Percentiles rank a stretch among this genome's conserved stretches.
phyloP scores from a whole-genome alignment of 1,140 invertebrate genomes.

The Heliconius congener region DNA sequence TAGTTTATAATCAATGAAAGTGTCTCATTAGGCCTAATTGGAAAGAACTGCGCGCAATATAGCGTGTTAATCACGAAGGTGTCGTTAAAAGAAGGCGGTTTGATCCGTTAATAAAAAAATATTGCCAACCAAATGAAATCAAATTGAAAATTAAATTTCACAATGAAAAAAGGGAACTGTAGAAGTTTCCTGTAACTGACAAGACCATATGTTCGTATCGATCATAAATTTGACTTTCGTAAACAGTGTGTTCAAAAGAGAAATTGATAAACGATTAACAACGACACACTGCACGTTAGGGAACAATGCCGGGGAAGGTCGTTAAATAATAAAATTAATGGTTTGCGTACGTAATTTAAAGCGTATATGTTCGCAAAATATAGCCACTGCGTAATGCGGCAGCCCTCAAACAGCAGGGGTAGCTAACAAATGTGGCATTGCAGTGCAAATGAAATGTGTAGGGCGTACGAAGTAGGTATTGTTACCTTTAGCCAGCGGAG shows the following conservation, averaged over 20 bases:
- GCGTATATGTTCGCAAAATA: conserved; percentile 12
- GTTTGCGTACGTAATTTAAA: conserved; percentile 32
- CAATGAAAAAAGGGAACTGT: background rate
- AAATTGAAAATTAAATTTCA: background rate
- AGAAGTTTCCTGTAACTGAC: background rate
- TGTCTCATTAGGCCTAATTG: conserved; percentile 35
- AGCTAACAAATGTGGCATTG: conserved; percentile 35
- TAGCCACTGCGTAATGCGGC: conserved; percentile 56
- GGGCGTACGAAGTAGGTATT: conserved; percentile 45
- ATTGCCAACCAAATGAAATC: background rate
- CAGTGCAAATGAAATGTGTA: conserved; percentile 32
- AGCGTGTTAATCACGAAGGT: conserved; percentile 24
- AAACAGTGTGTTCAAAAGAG: background rate
- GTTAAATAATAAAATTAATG: conserved; percentile 40
- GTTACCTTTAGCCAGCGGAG: conserved; percentile 72
- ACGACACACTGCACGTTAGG: conserved; percentile 28
- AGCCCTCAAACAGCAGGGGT: conserved; percentile 20
- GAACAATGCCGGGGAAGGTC: conserved; percentile 59
- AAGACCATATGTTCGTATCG: background rate
- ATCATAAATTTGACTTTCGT: conserved; percentile 1
- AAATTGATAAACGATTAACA: background rate
- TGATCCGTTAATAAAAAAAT: background rate
- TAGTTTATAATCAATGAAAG: conserved; percentile 25
- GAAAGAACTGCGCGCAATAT: conserved; percentile 24
- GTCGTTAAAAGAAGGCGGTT: background rate